Base-by-base conservation (phyloP, 1,140 invertebrate species). In the Nylanderia fulva region DNA sequence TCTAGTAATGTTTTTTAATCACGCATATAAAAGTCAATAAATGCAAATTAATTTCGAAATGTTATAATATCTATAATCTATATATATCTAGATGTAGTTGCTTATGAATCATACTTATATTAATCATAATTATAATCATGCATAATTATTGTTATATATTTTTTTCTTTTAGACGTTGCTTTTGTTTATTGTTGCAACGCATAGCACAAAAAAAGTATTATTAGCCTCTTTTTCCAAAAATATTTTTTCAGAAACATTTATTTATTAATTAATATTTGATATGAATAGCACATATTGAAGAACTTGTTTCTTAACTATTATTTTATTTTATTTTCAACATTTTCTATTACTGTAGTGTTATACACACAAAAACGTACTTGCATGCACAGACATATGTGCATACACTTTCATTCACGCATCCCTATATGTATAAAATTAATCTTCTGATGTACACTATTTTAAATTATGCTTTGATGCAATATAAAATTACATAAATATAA, bases 121-220 rank as follows among this genome's bases (percentile, higher is more conserved):
- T n/a, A n/a, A n/a, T n/a, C n/a, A n/a, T n/a, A 63, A 36, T 56
- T 48, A 48, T 58, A n/a, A 27, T 72, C 15, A 48, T 18, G 15
- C 68, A 13, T 24, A 54, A 27, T 75, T 69, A 42, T 52, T 58
- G 11, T 13, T 24, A 76, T 4, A 69, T 24, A 11, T 54, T 58
- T 72, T 60, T 60, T 69, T 27, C 27, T 54, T 39, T 79, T 68
- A 77, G 56, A 77, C 21, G 9, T 39, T 52, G 52, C 39, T 87
- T 60, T 4, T 64, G n/a, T 52, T 86, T 63, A 52, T 72, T 52
- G 33, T 74, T 48, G 36, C 56, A 58, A 48, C 76, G 42, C 27
- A 63, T 64, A 69, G 87, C 86, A 88, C 85, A 83, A 63, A n/a
- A n/a, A n/a, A n/a, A 54, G 74, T 75, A 71, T 86, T 54, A 24